Evolutionary conservation across 30 jellyfish, hydroid and myxozoan species (phyloP).

Genomic region (Pseudorhiza aurosa): DNA sequence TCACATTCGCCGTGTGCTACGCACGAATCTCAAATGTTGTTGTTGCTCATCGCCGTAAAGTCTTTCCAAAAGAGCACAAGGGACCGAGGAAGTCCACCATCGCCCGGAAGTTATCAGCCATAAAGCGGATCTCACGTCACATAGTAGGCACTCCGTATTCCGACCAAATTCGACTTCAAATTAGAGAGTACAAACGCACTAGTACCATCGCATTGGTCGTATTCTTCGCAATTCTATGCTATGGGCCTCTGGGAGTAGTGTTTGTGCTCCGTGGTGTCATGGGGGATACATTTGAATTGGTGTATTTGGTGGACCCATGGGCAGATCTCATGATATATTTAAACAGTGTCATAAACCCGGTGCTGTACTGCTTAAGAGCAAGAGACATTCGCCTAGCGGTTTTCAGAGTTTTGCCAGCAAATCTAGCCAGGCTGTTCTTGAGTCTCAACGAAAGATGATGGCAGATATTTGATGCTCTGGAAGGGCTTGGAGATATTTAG

Average conservation of each 20-base stretch:
- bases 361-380: slow-evolving; percentile 35
- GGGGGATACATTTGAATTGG: slow-evolving; percentile 45
- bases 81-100: background rate
- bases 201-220: slow-evolving; percentile 34
- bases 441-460: background rate
- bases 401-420: slow-evolving; percentile 6
- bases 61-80: background rate
- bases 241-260: slow-evolving; percentile 22
- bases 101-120: background rate
- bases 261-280: slow-evolving; percentile 37
- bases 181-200: slow-evolving; percentile 17
- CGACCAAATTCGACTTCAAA: background rate
- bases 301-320: slow-evolving; percentile 53
- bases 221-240: slow-evolving; percentile 12
- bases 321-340: slow-evolving; percentile 41
- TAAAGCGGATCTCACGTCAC: background rate
- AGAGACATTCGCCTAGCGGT: slow-evolving; percentile 36
- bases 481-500: background rate
- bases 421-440: background rate
- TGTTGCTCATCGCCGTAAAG: slow-evolving; percentile 30
- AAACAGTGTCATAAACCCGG: slow-evolving; percentile 29
- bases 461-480: background rate
- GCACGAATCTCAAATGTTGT: slow-evolving; percentile 26
- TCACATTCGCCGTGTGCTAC: slow-evolving; percentile 16
- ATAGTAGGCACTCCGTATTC: background rate